Evolutionary conservation across 2,888 invertebrate species (phyloP).

Genomic region (Phymatocera aterrima): DNA sequence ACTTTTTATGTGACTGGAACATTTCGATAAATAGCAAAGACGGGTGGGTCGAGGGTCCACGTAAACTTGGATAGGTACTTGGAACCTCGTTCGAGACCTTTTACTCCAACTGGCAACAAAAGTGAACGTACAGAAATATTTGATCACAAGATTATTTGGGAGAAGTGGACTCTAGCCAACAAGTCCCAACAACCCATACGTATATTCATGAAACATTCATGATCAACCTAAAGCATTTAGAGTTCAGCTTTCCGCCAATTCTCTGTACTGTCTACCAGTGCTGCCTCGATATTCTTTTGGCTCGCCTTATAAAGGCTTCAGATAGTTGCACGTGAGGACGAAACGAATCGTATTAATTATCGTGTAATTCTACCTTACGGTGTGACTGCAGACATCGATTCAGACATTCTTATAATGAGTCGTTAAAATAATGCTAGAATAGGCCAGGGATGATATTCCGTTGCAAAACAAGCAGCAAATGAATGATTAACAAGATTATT

Average conservation of each 20-base stretch:
- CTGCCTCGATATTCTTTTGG: neutral
- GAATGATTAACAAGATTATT: neutral
- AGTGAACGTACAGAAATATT: conserved; percentile 16
- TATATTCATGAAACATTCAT: conserved; percentile 22
- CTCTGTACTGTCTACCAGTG: neutral
- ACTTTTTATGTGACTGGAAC: neutral
- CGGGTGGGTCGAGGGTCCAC: conserved; percentile 3
- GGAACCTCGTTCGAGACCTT: neutral
- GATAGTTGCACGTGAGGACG: neutral
- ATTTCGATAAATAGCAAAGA: conserved; percentile 16
- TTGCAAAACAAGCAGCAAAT: neutral
- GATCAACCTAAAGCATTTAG: neutral
- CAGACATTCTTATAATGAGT: neutral
- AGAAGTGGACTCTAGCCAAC: conserved; percentile 12
- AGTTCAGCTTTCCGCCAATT: neutral
- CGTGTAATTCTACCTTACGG: neutral
- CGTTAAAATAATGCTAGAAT: neutral
- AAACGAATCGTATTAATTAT: neutral
- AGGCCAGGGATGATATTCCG: neutral
- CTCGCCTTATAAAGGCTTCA: neutral
- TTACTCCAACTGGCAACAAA: conserved; percentile 2
- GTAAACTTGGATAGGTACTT: conserved; percentile 5
- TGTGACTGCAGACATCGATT: too few relatives aligned
- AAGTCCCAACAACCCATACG: neutral
- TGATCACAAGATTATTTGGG: conserved; percentile 22